phyloP scores from a whole-genome alignment of 2,888 invertebrate genomes.

The Teleogryllus oceanicus region DNA sequence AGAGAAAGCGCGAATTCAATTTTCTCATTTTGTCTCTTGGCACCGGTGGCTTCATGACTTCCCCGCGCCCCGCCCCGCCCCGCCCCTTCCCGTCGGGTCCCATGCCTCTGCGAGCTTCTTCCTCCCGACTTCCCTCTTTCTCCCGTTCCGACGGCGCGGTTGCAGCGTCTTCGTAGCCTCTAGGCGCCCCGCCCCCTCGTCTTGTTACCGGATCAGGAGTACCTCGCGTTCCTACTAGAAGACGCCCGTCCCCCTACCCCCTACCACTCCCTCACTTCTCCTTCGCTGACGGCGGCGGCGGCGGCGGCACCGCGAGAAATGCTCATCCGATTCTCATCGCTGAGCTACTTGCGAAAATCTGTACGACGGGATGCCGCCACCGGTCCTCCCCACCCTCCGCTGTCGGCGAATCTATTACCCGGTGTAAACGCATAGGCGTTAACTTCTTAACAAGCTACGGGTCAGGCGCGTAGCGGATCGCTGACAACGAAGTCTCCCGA shows the following conservation, averaged over 20 bases:
- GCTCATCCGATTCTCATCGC: no score
- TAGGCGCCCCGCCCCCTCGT: not conserved
- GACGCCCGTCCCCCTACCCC: no score
- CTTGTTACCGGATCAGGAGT: not conserved
- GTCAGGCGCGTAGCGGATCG: not conserved
- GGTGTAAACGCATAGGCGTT: not conserved
- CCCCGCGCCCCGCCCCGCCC: not conserved
- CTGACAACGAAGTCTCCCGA: no score
- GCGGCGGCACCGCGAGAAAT: no score
- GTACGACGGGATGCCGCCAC: no score
- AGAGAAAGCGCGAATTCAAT: slow-evolving; percentile 35
- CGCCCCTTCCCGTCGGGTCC: not conserved
- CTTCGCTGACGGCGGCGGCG: no score
- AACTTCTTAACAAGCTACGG: slow-evolving; percentile 7
- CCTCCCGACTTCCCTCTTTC: not conserved
- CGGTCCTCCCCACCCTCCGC: no score
- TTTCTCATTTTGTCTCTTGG: slow-evolving; percentile 36
- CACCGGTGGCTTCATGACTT: slow-evolving; percentile 26
- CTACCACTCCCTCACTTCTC: no score
- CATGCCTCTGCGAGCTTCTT: not conserved
- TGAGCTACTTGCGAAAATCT: no score
- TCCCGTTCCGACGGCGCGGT: not conserved
- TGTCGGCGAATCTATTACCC: no score
- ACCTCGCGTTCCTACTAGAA: no score
- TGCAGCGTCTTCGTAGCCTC: not conserved